Percentiles rank a stretch among this genome's conserved stretches.
Evolutionary conservation across 2,113 vertebrate genomes (phyloP).

Genomic region (Myotis brandtii): DNA sequence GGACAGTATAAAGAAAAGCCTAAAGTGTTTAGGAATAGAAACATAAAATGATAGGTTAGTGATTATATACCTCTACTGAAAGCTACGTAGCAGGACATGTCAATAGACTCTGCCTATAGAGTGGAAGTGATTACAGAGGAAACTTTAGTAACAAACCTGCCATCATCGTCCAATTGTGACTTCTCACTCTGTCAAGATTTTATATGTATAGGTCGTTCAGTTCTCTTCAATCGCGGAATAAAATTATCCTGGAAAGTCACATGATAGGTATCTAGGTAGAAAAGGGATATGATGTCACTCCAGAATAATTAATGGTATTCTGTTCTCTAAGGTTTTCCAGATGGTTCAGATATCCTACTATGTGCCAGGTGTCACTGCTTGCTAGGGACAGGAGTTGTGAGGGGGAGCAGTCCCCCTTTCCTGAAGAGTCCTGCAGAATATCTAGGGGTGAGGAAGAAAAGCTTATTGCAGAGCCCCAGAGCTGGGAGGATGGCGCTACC

Average conservation of each 20-base stretch:
- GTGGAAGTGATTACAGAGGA: not conserved
- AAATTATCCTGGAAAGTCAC: not conserved
- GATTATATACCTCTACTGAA: not conserved
- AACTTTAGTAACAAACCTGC: not conserved
- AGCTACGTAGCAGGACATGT: not conserved
- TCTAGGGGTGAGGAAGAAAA: not conserved
- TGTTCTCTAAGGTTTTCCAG: not conserved
- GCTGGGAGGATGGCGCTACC: not conserved
- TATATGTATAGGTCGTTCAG: accelerated
- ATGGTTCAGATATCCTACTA: not conserved
- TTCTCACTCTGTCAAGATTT: not conserved
- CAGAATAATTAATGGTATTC: not conserved
- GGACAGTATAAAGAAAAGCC: not conserved
- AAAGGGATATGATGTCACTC: not conserved
- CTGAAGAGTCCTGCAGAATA: not conserved
- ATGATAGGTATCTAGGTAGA: not conserved
- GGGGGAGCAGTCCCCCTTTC: not conserved
- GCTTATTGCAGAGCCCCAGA: not conserved
- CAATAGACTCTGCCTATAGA: accelerated
- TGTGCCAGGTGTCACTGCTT: not conserved
- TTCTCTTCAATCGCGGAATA: not conserved
- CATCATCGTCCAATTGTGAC: not conserved
- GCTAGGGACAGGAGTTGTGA: not conserved
- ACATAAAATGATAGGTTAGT: not conserved
- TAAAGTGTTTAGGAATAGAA: not conserved